Base-by-base conservation (phyloP, 2,888 invertebrate genomes). In the Deilephila porcellus region DNA sequence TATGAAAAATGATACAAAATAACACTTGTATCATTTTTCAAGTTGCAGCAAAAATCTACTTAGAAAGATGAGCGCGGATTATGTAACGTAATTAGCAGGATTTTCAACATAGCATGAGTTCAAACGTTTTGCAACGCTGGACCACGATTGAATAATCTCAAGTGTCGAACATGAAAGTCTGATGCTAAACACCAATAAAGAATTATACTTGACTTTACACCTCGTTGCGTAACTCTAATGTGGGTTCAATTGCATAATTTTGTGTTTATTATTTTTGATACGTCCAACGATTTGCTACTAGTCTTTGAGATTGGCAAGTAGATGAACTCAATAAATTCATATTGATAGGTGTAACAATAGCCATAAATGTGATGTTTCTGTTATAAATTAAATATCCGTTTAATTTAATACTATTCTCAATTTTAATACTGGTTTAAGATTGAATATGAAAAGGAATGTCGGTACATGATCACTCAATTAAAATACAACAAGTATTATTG, bases 21-120 rank as follows among this genome's bases (percentile, higher is more conserved):
- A 45, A n/a, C 17, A n/a, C 0, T 25, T 25, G 25, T 25, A 32
- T 32, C 3, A 32, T 32, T 5, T 5, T 2, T 0, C 5, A 32
- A 64, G 45, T 64, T 64, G 45, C 64, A 45, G 32, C 63, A 34
- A 17, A 64, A 64, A 17, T 5, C 52, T 37, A 64, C 17, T 45
- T 45, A 64, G 37, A 64, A n/a, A 64, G 64, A 64, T 64, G 64
- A 74, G 71, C 76, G 70, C 73, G 6, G 77, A 84, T 89, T 88
- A 84, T 83, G 81, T 82, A 83, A 85, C 83, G 74, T 80, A 83
- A 87, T 90, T 86, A 86, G 80, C 76, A 73, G 71, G 74, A 79
- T 85, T 85, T 84, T 85, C 80, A 81, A 80, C 76, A 81, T 74
- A 78, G 75, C 74, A 74, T 76, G 72, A 76, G 77, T 80, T 83